These are phyloP conservation scores for Pogonomyrmex californicus DNA, from an alignment of 1,140 invertebrate species.

Conservation along the genomic window DNA sequence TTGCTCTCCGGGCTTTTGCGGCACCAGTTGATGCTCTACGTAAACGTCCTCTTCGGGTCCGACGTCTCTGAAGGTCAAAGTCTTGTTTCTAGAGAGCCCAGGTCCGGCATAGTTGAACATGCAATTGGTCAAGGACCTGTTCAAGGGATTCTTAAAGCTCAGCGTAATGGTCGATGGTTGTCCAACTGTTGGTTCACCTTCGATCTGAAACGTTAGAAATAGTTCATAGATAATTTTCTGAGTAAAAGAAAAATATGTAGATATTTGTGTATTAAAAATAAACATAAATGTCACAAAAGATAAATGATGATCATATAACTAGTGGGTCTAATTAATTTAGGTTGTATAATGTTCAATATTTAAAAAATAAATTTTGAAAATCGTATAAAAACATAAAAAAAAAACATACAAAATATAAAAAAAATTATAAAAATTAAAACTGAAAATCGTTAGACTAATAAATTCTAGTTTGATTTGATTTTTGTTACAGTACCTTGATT, in stretches of 20 bases:
- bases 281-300: neutral
- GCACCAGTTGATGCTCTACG: slow-evolving; percentile 87
- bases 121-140: slow-evolving; percentile 88
- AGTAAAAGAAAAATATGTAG: neutral
- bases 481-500: slow-evolving; percentile 87
- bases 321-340: neutral
- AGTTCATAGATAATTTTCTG: neutral
- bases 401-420: neutral
- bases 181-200: slow-evolving; percentile 87
- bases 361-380: neutral
- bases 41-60: slow-evolving; percentile 86
- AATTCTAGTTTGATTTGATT: neutral
- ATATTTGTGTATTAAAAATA: neutral
- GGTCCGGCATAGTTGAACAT: slow-evolving; percentile 91
- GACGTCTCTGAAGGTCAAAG: slow-evolving; percentile 87
- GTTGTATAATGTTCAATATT: neutral
- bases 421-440: neutral
- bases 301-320: neutral
- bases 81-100: slow-evolving; percentile 88
- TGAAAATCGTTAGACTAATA: neutral
- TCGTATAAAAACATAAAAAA: neutral
- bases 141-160: slow-evolving; percentile 91
- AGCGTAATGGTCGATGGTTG: slow-evolving; percentile 87
- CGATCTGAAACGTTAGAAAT: slow-evolving; percentile 86
- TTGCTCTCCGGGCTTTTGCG: slow-evolving; percentile 86